phyloP scores from a whole-genome alignment of 2,888 invertebrate genomes.

The Gasteruption jaculator region DNA sequence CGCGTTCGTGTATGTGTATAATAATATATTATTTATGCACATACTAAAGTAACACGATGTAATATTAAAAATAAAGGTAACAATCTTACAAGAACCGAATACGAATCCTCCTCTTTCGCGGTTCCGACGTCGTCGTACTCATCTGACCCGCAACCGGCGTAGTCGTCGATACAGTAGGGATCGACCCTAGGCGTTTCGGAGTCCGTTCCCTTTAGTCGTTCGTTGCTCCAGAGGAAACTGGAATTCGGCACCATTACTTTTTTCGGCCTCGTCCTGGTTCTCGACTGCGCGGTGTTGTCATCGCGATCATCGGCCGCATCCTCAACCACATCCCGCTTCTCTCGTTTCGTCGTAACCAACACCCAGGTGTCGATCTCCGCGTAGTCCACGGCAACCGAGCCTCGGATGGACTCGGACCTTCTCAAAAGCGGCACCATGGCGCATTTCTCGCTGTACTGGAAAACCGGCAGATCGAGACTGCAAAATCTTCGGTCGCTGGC shows the following conservation, averaged over 20 bases:
- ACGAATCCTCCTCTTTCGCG: too few species aligned
- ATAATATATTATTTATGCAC: too few species aligned
- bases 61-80: too few species aligned
- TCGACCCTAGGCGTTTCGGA: conserved; percentile 7
- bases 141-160: conserved; percentile 33
- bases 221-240: conserved; percentile 38
- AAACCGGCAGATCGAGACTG: conserved; percentile 24
- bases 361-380: too few species aligned
- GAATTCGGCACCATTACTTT: too few species aligned
- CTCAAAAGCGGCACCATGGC: conserved; percentile 28
- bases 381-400: not conserved
- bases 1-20: too few species aligned
- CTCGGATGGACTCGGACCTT: not conserved
- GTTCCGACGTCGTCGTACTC: conserved; percentile 29
- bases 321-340: conserved; percentile 31
- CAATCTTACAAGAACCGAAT: too few species aligned
- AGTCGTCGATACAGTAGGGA: conserved; percentile 21
- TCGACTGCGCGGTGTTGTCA: conserved; percentile 26
- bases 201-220: not conserved
- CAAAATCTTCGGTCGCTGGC: conserved; percentile 33
- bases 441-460: conserved; percentile 37
- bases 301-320: conserved; percentile 25
- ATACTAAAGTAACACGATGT: too few species aligned
- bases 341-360: too few species aligned
- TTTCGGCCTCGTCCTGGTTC: too few species aligned